phyloP scores from a whole-genome alignment of 2,888 invertebrate species.

The Drosophila picticornis region DNA sequence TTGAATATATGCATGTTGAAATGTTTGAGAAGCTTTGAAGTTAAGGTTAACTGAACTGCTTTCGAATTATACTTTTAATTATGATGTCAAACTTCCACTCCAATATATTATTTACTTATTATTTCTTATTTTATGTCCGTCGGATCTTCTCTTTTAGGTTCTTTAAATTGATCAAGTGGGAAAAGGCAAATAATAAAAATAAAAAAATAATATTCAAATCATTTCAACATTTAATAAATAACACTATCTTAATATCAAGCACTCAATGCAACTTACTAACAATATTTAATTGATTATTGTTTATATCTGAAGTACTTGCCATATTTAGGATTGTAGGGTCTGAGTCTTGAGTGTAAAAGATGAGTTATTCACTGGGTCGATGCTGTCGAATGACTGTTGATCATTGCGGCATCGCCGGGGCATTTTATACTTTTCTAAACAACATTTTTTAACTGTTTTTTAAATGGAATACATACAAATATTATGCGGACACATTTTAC shows the following conservation, averaged over 20 bases:
- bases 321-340: slow-evolving; percentile 21
- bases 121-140: neutral
- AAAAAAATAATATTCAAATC: neutral
- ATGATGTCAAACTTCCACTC: neutral
- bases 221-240: neutral
- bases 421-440: slow-evolving; percentile 65
- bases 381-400: slow-evolving; percentile 58
- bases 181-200: neutral
- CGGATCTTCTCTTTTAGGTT: too few species aligned
- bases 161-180: neutral
- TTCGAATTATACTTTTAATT: neutral
- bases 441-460: slow-evolving; percentile 35
- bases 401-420: slow-evolving; percentile 13
- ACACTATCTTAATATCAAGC: neutral
- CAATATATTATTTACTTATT: neutral
- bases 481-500: slow-evolving; percentile 63
- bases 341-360: slow-evolving; percentile 11
- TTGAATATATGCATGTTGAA: neutral
- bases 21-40: neutral
- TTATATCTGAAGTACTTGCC: slow-evolving; percentile 33
- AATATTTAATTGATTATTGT: neutral
- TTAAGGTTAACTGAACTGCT: neutral
- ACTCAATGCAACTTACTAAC: neutral
- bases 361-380: slow-evolving; percentile 40
- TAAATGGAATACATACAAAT: slow-evolving; percentile 37